These are phyloP conservation scores for Neogale vison DNA, from an alignment of 2,113 vertebrate species.

Conservation along the genomic window DNA sequence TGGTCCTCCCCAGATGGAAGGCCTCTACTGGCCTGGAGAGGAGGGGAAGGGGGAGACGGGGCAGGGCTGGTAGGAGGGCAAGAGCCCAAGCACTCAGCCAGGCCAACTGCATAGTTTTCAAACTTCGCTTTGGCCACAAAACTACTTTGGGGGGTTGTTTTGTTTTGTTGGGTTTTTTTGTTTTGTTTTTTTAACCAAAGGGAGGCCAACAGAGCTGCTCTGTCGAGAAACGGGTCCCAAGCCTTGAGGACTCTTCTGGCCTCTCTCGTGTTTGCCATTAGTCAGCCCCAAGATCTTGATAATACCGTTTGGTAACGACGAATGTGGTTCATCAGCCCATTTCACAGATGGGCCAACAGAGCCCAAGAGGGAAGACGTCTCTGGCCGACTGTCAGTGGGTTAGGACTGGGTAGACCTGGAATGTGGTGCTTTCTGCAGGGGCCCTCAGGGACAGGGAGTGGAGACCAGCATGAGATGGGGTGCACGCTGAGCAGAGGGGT, in stretches of 20 bases:
- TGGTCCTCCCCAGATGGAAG: neutral
- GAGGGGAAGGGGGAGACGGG: neutral
- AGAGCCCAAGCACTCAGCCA: neutral
- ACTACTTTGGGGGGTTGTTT: neutral
- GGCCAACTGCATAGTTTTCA: neutral
- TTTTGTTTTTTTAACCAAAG: neutral
- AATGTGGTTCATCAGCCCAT: neutral
- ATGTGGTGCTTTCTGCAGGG: neutral
- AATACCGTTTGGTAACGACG: neutral
- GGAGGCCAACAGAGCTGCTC: neutral
- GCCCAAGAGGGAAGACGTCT: neutral
- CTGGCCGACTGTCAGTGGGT: neutral
- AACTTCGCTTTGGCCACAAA: neutral
- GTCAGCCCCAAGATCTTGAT: neutral
- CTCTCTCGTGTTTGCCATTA: neutral
- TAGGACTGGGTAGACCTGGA: neutral
- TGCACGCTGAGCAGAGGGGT: neutral
- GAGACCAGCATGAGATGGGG: neutral
- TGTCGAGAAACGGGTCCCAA: neutral
- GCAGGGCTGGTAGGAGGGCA: neutral
- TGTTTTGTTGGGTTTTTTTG: neutral
- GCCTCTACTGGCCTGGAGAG: neutral
- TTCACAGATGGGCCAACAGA: neutral
- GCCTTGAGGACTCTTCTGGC: neutral
- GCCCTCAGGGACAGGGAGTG: neutral